A percentile compares a stretch with the other conserved stretches of the same genome.
Evolutionary conservation across 2,113 vertebrate species (phyloP).

Genomic region (Sinocyclocheilus anshuiensis): DNA sequence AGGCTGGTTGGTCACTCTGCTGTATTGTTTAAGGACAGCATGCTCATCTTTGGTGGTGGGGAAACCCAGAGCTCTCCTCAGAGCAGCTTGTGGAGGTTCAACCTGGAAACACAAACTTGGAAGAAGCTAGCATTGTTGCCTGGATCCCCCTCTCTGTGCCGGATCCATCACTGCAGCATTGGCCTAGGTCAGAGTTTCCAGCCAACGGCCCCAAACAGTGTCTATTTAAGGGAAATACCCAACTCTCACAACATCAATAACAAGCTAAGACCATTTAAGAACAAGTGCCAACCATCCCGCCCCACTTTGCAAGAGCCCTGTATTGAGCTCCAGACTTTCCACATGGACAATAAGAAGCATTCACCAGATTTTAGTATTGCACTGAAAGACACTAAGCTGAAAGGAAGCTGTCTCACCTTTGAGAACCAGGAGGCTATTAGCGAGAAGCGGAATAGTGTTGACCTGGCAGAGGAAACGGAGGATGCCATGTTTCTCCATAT

Average conservation of each 20-base stretch:
- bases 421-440: slow-evolving; percentile 68
- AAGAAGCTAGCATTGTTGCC: slow-evolving; percentile 66
- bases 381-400: slow-evolving; percentile 27
- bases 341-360: background rate
- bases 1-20: slow-evolving; percentile 81
- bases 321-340: slow-evolving; percentile 83
- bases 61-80: slow-evolving; percentile 71
- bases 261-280: slow-evolving; percentile 70
- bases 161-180: slow-evolving; percentile 80
- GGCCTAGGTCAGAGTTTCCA: slow-evolving; percentile 76
- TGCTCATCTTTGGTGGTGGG: slow-evolving; percentile 85
- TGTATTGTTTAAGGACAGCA: slow-evolving; percentile 75
- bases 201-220: background rate
- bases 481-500: slow-evolving; percentile 54
- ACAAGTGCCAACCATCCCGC: slow-evolving; percentile 68
- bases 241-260: slow-evolving; percentile 9
- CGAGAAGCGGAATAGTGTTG: slow-evolving; percentile 43
- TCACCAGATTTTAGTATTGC: slow-evolving; percentile 21
- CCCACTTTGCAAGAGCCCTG: slow-evolving; percentile 54
- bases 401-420: slow-evolving; percentile 63
- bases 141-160: slow-evolving; percentile 66
- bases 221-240: background rate
- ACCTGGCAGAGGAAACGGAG: slow-evolving; percentile 44
- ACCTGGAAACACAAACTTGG: slow-evolving; percentile 77
- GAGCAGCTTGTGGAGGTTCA: slow-evolving; percentile 80